Evolutionary conservation across 1,140 invertebrate species (phyloP), one percentile per base, ranked within the genome.

Genomic region (Pogonognathellus flavescens): DNA sequence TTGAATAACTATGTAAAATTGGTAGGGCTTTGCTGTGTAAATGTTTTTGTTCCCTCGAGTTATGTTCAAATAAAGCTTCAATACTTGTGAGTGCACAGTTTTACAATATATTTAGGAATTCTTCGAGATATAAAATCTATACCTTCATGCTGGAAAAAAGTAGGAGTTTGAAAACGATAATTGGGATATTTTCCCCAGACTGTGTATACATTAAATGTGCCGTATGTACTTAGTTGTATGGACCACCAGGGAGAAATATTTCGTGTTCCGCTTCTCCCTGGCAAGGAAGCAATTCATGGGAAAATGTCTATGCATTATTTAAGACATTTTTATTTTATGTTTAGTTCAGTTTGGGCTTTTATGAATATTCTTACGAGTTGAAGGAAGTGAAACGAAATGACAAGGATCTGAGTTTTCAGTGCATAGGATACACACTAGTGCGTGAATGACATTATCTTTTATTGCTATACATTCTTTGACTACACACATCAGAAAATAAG

Each of bases 221-320:
- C 31, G 31, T 41, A 41, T 41, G 31, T 41, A 6, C 31, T 41
- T 41, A 41, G 31, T 41, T 41, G 31, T 41, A 41, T 41, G 31
- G 6, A 22, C 25, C 62, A 66, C 62, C 14, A 13, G 62, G 62
- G 62, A 66, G 18, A 66, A 66, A 66, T 66, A 66, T 66, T 41
- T 41, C 20, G 60, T 62, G 9, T 25, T 25, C 10, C 11, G 62
- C 14, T 66, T 25, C 20, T 66, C 20, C 25, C 14, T 13, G 9
- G 62, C 62, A 66, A 55, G 62, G 62, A 66, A 66, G 62, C 62
- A 66, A 66, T 66, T 66, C 62, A 25, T 66, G 62, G 25, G 22
- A 25, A 66, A 66, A 66, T 66, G 62, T 66, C 62, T 66, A 66
- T 66, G 62, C 20, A 66, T 66, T 66, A 66, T 66, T 66, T 66